Base-by-base conservation (phyloP, 2,888 invertebrate species). In the Hirtodrosophila duncani region DNA sequence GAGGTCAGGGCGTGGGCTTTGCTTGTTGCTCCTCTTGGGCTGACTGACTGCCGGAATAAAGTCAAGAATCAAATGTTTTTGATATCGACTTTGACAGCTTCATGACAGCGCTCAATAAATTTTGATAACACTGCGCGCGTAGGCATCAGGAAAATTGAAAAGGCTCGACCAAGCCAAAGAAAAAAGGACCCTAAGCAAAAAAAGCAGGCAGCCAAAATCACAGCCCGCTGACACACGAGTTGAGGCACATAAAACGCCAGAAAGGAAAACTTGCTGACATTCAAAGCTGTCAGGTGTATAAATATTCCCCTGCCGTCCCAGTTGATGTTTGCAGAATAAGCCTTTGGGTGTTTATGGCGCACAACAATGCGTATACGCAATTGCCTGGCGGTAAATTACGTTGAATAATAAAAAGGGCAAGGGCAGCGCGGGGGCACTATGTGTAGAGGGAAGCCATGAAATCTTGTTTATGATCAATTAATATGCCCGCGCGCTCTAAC, bases 101-200 rank as follows among this genome's bases (percentile, higher is more conserved):
- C 80, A 72, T 84, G 84, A 84, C 82, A 82, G 81, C 67, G 69
- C 80, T 78, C 80, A 77, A 83, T 83, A 83, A 83, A 84, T 84
- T 82, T 72, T 78, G 69, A 77, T 77, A 81, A 77, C 77, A 50
- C 60, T 57, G 53, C 72, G 53, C 39, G 50, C 46, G 48, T 21
- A 38, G 41, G 44, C 39, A 49, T 38, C 49, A 49, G 49, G 53
- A n/a, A 44, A 63, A 69, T 58, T 58, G 65, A 50, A 72, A 68
- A 52, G 55, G 68, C 53, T 45, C 23, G 41, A 27, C 38, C 33
- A 33, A 37, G n/a, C 6, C 13, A 20, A 13, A 34, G 24, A 23
- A 23, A 14, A 13, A 30, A 29, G 48, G 49, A 53, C 45, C 36
- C 20, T 31, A 33, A 31, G 34, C 45, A 30, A 61, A 68, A 69